Base-by-base conservation (phyloP, 1,140 invertebrate species). In the Antheraea mylitta region DNA sequence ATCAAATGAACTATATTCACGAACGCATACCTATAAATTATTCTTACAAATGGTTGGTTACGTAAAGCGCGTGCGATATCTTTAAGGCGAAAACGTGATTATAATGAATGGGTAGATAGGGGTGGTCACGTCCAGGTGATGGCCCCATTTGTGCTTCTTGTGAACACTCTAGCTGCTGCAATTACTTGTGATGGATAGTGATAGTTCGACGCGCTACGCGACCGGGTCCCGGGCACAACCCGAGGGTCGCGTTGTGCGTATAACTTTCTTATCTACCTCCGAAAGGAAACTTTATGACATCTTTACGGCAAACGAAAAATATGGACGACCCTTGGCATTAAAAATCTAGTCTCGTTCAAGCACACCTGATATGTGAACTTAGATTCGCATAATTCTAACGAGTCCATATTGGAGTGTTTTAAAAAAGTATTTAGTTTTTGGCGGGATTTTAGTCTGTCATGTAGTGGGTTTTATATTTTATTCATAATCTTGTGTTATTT, bases 251-350 rank as follows among this genome's bases (percentile, higher is more conserved):
- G 70, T 73, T 78, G 70, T 72, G 76, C 80, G 78, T 82, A 82
- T 80, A 80, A 80, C 78, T 80, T 80, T 80, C 80, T 82, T 82
- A 82, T 82, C 80, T 80, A 74, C 78, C 78, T 80, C 63, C 74
- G 72, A 76, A 78, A 71, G 75, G 76, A 79, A 82, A 82, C 80
- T 82, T 82, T 82, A 82, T 80, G 80, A 82, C 80, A 80, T 82
- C 78, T 82, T 82, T 82, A 82, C 76, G 78, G 63, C 76, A 82
- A 79, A 79, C 76, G 75, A 80, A 82, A 82, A 82, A 82, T 82
- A 82, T 82, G 75, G 75, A 79, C 72, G 78, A 76, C 73, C 78
- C 77, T 79, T 77, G 70, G 74, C 74, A 76, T 78, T 82, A 78
- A 75, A 76, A 78, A 66, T 68, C 73, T 42, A 64, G 66, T 68